Conservation (phyloP, 2,797 vertebrate species). For the Eospalax fontanierii region DNA sequence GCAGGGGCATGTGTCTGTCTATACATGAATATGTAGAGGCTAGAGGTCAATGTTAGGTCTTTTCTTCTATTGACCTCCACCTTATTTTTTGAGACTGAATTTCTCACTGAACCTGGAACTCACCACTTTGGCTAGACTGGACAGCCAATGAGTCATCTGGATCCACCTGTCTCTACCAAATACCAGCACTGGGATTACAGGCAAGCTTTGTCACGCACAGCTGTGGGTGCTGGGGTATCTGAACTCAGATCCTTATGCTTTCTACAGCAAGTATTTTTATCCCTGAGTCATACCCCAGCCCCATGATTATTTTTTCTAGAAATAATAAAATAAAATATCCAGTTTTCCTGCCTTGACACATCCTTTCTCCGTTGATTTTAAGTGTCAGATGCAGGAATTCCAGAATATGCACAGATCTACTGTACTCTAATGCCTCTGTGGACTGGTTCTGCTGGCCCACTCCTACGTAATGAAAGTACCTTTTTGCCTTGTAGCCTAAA, state of each 20-base stretch:
- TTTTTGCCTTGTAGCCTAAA: conserved; percentile 10
- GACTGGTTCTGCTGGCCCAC: background rate
- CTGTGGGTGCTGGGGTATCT: background rate
- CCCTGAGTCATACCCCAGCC: background rate
- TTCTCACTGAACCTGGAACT: background rate
- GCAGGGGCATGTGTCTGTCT: too few relatives aligned
- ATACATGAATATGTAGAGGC: background rate
- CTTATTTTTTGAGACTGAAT: background rate
- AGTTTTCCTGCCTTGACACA: conserved; percentile 20
- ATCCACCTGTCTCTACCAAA: background rate
- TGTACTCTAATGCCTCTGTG: background rate
- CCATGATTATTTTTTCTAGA: conserved; percentile 6
- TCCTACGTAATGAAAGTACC: background rate
- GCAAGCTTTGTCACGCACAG: background rate
- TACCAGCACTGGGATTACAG: background rate
- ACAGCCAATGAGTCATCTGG: background rate
- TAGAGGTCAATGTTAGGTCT: background rate
- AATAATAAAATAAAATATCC: too few relatives aligned
- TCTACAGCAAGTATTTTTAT: background rate
- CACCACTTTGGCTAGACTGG: background rate
- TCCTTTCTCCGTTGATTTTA: conserved; percentile 9
- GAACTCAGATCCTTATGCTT: background rate
- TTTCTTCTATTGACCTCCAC: background rate
- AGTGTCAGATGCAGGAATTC: background rate
- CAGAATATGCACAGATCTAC: background rate